Percentiles rank a stretch among this genome's conserved stretches.
Conservation (phyloP, 2,113 vertebrate species). For the Nipponia nippon region DNA sequence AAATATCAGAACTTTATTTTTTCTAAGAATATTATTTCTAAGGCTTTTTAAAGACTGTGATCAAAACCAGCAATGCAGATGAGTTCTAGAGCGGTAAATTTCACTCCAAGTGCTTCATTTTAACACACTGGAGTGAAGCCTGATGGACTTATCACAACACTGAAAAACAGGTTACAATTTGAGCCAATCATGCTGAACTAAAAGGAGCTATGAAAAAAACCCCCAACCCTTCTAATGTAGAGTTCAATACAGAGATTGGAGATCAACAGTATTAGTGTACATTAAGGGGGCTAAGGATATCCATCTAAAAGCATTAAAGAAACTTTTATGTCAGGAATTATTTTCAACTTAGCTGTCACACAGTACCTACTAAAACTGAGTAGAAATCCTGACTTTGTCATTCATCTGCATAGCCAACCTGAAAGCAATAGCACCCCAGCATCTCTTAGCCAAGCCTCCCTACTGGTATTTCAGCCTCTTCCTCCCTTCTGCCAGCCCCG, state of each 20-base stretch:
- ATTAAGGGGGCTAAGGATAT: not conserved
- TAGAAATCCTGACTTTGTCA: not conserved
- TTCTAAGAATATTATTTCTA: not conserved
- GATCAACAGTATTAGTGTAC: slow-evolving; percentile 25
- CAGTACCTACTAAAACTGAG: not conserved
- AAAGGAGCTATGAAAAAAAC: not conserved
- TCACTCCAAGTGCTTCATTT: slow-evolving; percentile 37
- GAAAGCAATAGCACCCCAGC: not conserved
- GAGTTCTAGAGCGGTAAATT: slow-evolving; percentile 10
- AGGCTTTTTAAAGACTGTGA: slow-evolving; percentile 8
- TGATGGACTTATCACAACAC: slow-evolving; percentile 33
- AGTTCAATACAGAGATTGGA: not conserved
- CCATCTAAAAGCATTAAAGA: not conserved
- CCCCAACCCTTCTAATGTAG: not conserved
- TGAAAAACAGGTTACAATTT: slow-evolving; percentile 14
- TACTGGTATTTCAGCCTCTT: not conserved
- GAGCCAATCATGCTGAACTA: slow-evolving; percentile 33
- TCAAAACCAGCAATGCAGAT: slow-evolving; percentile 9
- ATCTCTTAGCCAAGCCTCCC: not conserved
- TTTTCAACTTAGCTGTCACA: not conserved
- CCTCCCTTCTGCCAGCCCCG: not conserved
- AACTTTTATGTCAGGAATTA: not conserved
- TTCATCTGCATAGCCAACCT: not conserved
- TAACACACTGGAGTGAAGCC: not conserved
- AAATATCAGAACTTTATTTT: not conserved